These are phyloP conservation scores for Corvus moneduloides DNA, from an alignment of 2,113 vertebrate species.

Conservation along the genomic window DNA sequence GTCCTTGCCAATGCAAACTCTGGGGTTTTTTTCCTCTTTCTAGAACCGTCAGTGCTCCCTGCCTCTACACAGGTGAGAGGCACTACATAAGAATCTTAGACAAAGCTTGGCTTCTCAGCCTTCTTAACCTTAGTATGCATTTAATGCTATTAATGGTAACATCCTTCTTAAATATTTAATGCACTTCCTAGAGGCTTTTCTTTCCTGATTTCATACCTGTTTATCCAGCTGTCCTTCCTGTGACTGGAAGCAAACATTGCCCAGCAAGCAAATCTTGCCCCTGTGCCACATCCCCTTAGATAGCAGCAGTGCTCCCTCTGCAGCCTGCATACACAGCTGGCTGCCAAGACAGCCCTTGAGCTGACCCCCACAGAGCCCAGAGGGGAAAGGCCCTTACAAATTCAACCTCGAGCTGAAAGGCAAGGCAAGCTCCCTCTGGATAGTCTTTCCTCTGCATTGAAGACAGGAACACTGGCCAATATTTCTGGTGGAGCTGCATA, in stretches of 20 bases:
- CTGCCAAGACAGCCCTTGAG: background rate
- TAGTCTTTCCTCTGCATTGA: background rate
- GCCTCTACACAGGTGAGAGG: background rate
- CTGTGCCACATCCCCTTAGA: background rate
- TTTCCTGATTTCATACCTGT: background rate
- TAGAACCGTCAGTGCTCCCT: background rate
- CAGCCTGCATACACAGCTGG: background rate
- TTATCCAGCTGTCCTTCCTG: background rate
- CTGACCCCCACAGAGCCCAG: accelerated
- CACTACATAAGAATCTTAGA: background rate
- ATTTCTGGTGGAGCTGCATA: background rate
- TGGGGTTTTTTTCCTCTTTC: background rate
- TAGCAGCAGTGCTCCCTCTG: background rate
- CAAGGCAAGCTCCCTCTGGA: background rate
- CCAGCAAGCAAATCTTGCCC: background rate
- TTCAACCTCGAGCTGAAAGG: background rate
- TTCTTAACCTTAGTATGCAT: background rate
- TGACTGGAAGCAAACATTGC: background rate
- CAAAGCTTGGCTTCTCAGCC: background rate
- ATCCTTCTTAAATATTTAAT: constrained; percentile 27
- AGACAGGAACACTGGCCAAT: background rate
- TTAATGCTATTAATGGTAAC: background rate
- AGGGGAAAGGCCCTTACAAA: background rate
- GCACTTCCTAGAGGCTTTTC: background rate
- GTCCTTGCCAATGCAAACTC: background rate